These are phyloP conservation scores for Pemphigus obesinymphae DNA, from an alignment of 1,140 invertebrate genomes.

Conservation along the genomic window DNA sequence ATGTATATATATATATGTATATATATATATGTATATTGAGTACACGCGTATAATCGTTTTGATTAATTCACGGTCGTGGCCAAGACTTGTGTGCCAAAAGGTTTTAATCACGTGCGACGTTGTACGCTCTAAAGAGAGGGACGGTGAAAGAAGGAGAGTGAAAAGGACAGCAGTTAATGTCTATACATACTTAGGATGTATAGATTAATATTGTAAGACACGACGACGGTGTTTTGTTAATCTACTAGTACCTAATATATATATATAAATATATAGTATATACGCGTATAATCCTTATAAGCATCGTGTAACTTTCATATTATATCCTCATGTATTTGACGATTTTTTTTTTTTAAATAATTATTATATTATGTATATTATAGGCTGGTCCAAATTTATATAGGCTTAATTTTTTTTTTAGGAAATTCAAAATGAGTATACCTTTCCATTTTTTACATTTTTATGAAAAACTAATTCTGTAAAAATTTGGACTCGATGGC, in stretches of 20 bases:
- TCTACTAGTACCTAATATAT: too few relatives aligned
- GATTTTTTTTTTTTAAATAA: too few relatives aligned
- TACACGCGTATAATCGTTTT: not conserved
- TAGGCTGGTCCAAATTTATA: too few relatives aligned
- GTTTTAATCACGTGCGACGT: not conserved
- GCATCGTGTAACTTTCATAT: too few relatives aligned
- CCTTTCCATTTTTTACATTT: too few relatives aligned
- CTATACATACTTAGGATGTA: too few relatives aligned
- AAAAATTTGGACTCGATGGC: too few relatives aligned
- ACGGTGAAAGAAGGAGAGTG: not conserved
- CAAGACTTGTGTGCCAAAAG: constrained; percentile 9
- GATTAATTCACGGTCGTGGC: not conserved
- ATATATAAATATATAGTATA: too few relatives aligned
- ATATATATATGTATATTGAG: not conserved
- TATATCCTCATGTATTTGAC: not conserved
- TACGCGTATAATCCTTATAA: not conserved
- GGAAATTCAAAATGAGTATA: too few relatives aligned
- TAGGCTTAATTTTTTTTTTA: too few relatives aligned
- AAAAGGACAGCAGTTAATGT: not conserved
- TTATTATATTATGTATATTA: too few relatives aligned
- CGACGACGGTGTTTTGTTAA: not conserved
- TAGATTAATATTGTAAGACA: not conserved
- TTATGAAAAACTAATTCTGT: too few relatives aligned
- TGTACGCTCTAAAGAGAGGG: not conserved
- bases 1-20: not conserved